Evolutionary conservation across 1,140 invertebrate genomes (phyloP).

Genomic region (Drosophila orena): DNA sequence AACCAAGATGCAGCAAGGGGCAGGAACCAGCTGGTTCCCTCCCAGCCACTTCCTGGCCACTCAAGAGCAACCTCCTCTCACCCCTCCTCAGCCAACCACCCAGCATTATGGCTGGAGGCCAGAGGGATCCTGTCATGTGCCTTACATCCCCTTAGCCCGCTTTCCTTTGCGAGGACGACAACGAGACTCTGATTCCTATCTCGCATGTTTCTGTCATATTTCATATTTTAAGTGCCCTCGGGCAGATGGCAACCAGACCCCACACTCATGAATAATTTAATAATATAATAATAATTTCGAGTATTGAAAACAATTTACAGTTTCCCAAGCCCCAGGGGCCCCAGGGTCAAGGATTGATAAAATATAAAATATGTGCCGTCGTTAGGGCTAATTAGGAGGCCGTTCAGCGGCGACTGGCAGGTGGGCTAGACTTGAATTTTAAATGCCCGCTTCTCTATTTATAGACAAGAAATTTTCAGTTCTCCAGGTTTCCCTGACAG

Average conservation of each 20-base stretch:
- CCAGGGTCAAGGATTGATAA: constrained; percentile 39
- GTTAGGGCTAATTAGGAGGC: constrained; percentile 45
- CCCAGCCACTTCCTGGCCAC: constrained; percentile 31
- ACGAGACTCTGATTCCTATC: constrained; percentile 53
- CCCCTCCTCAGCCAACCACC: background rate
- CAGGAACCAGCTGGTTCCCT: constrained; percentile 20
- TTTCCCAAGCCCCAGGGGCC: constrained; percentile 40
- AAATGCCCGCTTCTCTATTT: constrained; percentile 27
- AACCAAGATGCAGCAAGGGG: constrained; percentile 15
- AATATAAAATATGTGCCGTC: constrained; percentile 44
- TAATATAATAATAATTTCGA: constrained; percentile 61
- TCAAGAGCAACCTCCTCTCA: constrained; percentile 4
- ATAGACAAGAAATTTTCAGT: constrained; percentile 20
- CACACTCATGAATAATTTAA: constrained; percentile 59
- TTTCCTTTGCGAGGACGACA: constrained; percentile 18
- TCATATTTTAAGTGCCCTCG: constrained; percentile 55
- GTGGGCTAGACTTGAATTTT: constrained; percentile 26
- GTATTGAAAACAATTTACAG: constrained; percentile 68
- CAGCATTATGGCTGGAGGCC: constrained; percentile 16
- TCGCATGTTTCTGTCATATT: constrained; percentile 62
- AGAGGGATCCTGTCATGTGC: constrained; percentile 38
- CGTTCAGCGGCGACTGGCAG: constrained; percentile 2
- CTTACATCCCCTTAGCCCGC: constrained; percentile 14
- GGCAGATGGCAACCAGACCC: constrained; percentile 36
- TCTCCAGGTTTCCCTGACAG: background rate